phyloP scores from a whole-genome alignment of 2,113 vertebrate species.

The Sitta europaea region DNA sequence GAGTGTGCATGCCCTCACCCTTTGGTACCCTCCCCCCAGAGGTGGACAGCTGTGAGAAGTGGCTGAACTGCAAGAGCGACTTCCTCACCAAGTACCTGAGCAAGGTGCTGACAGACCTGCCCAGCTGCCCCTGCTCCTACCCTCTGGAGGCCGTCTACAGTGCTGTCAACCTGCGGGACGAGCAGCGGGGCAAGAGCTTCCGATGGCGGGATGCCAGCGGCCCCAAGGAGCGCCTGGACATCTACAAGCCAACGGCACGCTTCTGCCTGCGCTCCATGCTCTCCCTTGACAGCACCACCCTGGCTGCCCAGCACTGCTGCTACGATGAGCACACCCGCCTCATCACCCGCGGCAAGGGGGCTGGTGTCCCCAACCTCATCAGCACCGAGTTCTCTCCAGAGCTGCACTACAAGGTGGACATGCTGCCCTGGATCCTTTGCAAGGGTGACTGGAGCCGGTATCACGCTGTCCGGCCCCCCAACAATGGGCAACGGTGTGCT shows the following conservation, averaged over 20 bases:
- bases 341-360: conserved; percentile 89
- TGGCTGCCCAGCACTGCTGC: conserved; percentile 90
- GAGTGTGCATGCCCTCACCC: neutral
- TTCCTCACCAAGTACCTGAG: conserved; percentile 87
- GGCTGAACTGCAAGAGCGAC: conserved; percentile 91
- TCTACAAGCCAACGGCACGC: conserved; percentile 86
- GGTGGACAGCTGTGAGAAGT: conserved; percentile 93
- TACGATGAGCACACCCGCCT: conserved; percentile 81
- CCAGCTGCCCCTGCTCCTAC: conserved; percentile 88
- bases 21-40: conserved; percentile 61
- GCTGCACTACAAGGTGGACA: conserved; percentile 93
- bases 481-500: conserved; percentile 79
- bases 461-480: conserved; percentile 83
- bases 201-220: conserved; percentile 87
- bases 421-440: conserved; percentile 91
- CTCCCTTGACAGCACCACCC: conserved; percentile 78
- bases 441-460: conserved; percentile 94
- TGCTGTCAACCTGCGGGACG: conserved; percentile 78
- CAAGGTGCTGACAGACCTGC: conserved; percentile 83
- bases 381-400: conserved; percentile 89
- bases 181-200: conserved; percentile 75
- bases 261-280: conserved; percentile 89
- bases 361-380: conserved; percentile 85
- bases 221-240: conserved; percentile 83
- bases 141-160: conserved; percentile 79